Percentiles rank a stretch among this genome's conserved stretches.
phyloP scores from a whole-genome alignment of 1,140 invertebrate species.

The Piezodorus guildinii region DNA sequence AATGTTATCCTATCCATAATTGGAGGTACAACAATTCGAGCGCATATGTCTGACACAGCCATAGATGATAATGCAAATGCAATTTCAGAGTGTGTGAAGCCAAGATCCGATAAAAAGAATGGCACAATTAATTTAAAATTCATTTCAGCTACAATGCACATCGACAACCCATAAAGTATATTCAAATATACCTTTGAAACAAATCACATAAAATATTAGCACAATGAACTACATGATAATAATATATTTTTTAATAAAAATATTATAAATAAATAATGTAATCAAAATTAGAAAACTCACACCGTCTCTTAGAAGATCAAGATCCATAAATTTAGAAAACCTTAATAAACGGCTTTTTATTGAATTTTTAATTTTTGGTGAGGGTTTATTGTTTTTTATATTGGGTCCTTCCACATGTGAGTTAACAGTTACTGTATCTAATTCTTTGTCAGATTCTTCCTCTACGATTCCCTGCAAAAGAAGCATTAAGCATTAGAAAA shows the following conservation, averaged over 20 bases:
- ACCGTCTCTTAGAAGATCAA: constrained; percentile 51
- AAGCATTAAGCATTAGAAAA: too few relatives aligned
- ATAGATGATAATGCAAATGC: constrained; percentile 26
- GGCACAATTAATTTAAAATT: constrained; percentile 54
- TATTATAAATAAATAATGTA: too few relatives aligned
- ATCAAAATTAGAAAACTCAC: constrained; percentile 7
- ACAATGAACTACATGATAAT: too few relatives aligned
- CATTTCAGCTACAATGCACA: constrained; percentile 53
- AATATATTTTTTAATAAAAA: too few relatives aligned
- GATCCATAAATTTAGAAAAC: constrained; percentile 52
- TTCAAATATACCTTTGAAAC: constrained; percentile 42
- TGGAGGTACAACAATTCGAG: constrained; percentile 42
- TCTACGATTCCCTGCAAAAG: too few relatives aligned
- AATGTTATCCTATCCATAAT: constrained; percentile 53
- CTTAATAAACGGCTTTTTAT: constrained; percentile 43
- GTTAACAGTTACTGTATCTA: too few relatives aligned
- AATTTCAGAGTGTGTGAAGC: constrained; percentile 39
- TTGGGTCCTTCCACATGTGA: too few relatives aligned
- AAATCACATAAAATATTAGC: too few relatives aligned
- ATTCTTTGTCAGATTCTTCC: too few relatives aligned
- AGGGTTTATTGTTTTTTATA: too few relatives aligned
- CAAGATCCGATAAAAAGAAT: constrained; percentile 51
- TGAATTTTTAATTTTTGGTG: too few relatives aligned
- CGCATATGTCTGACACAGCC: constrained; percentile 26
- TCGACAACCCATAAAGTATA: constrained; percentile 51